Evolutionary conservation across 2,888 invertebrate species (phyloP).

Genomic region (Eledone cirrhosa): DNA sequence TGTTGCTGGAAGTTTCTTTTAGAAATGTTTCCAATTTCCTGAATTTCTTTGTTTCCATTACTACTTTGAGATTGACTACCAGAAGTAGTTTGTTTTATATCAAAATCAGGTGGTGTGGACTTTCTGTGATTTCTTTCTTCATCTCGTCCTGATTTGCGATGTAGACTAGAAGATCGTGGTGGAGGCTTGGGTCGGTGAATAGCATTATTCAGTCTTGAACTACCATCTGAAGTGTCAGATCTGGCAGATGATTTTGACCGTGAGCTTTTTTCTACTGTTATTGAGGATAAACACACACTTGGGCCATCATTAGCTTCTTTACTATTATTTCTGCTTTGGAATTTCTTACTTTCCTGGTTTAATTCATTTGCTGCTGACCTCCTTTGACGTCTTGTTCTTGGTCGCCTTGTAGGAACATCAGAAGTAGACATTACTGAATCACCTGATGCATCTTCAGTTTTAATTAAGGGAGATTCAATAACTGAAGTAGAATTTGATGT

Average conservation of each 20-base stretch:
- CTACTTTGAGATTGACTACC: conserved; percentile 33
- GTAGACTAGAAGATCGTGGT: conserved; percentile 30
- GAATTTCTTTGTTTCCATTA: neutral
- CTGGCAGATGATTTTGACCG: conserved; percentile 18
- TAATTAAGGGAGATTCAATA: neutral
- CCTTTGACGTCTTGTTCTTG: conserved; percentile 21
- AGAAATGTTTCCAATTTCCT: neutral
- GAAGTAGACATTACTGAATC: neutral
- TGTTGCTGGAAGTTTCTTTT: neutral
- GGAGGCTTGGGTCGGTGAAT: conserved; percentile 29
- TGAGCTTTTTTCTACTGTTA: conserved; percentile 12
- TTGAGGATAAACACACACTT: neutral
- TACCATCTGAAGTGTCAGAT: conserved; percentile 4
- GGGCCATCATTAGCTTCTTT: conserved; percentile 14
- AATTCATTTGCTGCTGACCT: conserved; percentile 28
- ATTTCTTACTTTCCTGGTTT: conserved; percentile 24
- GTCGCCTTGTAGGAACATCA: conserved; percentile 11
- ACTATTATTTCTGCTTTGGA: neutral
- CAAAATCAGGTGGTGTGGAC: conserved; percentile 47
- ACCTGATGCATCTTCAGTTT: conserved; percentile 8
- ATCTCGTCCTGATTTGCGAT: conserved; percentile 29
- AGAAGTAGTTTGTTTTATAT: conserved; percentile 40
- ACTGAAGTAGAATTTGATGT: neutral
- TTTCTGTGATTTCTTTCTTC: conserved; percentile 36
- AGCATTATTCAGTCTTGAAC: conserved; percentile 10